These are phyloP conservation scores for Epirrhoe tristata DNA, from an alignment of 2,888 invertebrate genomes.

Conservation along the genomic window DNA sequence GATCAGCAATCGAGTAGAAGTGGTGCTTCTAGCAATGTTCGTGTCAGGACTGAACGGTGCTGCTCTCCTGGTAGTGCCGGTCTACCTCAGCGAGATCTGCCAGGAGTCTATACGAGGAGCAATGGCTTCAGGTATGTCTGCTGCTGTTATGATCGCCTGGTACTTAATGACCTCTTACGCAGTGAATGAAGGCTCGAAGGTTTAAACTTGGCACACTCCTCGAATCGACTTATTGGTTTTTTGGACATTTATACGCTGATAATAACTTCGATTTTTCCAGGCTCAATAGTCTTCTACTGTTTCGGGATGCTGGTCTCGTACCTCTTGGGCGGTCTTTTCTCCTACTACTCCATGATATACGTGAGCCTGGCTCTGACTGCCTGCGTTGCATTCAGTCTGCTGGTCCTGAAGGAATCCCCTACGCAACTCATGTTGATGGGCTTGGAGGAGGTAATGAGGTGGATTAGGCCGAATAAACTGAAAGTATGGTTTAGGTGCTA, in stretches of 20 bases:
- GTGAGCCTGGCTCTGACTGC: not conserved
- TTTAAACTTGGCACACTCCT: no score
- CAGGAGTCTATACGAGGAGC: slow-evolving; percentile 69
- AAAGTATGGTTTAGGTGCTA: no score
- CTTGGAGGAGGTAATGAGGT: not conserved
- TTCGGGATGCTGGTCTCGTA: not conserved
- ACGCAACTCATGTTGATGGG: not conserved
- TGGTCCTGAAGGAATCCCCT: not conserved
- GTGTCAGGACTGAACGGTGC: slow-evolving; percentile 62
- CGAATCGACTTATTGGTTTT: no score
- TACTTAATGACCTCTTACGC: not conserved
- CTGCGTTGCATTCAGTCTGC: not conserved
- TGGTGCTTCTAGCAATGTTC: slow-evolving; percentile 60
- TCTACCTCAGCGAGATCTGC: slow-evolving; percentile 68
- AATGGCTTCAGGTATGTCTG: slow-evolving; percentile 55
- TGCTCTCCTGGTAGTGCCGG: slow-evolving; percentile 56
- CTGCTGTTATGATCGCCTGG: not conserved
- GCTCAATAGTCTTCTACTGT: not conserved
- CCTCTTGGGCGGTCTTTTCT: not conserved
- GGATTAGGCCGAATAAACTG: not conserved
- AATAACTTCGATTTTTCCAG: not conserved
- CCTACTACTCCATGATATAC: not conserved
- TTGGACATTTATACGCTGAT: not conserved
- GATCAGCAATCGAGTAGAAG: slow-evolving; percentile 56
- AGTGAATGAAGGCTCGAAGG: no score